Conservation (phyloP, 2,888 invertebrate species). For the Neoascia interrupta region DNA sequence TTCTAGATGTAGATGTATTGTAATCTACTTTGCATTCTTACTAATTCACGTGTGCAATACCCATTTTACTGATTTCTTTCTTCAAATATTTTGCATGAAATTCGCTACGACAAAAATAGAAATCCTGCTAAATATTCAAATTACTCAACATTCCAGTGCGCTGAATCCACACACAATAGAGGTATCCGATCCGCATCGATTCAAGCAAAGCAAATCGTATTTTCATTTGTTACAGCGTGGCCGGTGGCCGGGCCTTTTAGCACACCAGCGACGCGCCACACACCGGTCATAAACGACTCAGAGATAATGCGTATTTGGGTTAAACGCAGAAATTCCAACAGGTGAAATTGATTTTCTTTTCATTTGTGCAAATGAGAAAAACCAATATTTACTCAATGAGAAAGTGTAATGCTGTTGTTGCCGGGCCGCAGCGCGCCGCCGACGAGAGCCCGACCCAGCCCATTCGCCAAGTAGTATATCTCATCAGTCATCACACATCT, state of each 20-base stretch:
- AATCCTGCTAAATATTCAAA: slow-evolving; percentile 40
- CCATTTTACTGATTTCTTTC: too few species aligned
- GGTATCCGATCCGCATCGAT: slow-evolving; percentile 1
- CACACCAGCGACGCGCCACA: slow-evolving; percentile 4
- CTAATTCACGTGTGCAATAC: too few species aligned
- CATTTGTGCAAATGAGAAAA: slow-evolving; percentile 79
- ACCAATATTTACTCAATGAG: slow-evolving; percentile 75
- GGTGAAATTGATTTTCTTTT: slow-evolving; percentile 80
- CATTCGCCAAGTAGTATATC: not conserved
- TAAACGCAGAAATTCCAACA: slow-evolving; percentile 77
- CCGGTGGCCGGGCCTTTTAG: slow-evolving; percentile 5
- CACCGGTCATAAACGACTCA: slow-evolving; percentile 1
- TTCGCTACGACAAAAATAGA: slow-evolving; percentile 11
- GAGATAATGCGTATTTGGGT: slow-evolving; percentile 71
- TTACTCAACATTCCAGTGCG: slow-evolving; percentile 25
- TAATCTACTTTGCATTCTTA: too few species aligned
- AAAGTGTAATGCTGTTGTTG: slow-evolving; percentile 46
- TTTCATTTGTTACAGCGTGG: not conserved
- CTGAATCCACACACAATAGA: slow-evolving; percentile 4
- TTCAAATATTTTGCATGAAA: slow-evolving; percentile 14
- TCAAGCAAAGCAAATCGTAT: too few species aligned
- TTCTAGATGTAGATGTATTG: too few species aligned
- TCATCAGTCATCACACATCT: not conserved
- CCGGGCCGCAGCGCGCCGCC: not conserved
- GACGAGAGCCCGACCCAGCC: slow-evolving; percentile 35